Base-by-base conservation (phyloP, 2,797 vertebrate genomes). In the Chelmon rostratus region DNA sequence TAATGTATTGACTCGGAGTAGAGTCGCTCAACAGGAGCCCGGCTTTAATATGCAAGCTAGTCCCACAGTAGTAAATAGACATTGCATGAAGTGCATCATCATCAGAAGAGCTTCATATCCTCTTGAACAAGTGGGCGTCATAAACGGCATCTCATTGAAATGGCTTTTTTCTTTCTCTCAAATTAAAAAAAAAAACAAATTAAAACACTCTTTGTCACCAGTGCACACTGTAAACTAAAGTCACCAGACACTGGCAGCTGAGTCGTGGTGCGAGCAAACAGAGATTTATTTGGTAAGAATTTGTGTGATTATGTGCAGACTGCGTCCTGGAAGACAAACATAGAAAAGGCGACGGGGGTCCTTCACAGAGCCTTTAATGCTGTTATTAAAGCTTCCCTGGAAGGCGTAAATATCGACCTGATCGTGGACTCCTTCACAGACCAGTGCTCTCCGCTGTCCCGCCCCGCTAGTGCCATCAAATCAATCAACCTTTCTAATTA, bases 401-500 rank as follows among this genome's bases (percentile, higher is more conserved):
- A 88, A 91, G 91, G 89, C 79, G 66, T 90, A 88, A 93, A 92
- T 93, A 94, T 94, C 82, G 92, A 94, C 91, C 89, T 77, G 79
- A 91, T 86, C 66, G 72, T 86, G 83, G 84, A 86, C 91, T 93
- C 92, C 90, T 94, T 94, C 93, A 94, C 93, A 91, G 92, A 83
- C 90, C 81, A 80, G 44, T 91, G 94, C 92, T 89, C 89, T 91
- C 74, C 68, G 86, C 87, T 72, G 79, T 88, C 81, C 88, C 76
- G 76, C 87, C 89, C 84, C 46, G 76, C 85, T 68, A 78, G 86
- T 86, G 89, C 89, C 91, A 94, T 95, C 93, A 93, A 94, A 95
- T 94, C 92, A 93, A 94, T 95, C 94, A 93, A 82, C 92, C 89
- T 88, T 87, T 88, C 92, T 95, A 93, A 95, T 95, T 95, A 94